These are phyloP conservation scores for Sapajus apella DNA, from an alignment of 2,113 vertebrate genomes.

Conservation along the genomic window DNA sequence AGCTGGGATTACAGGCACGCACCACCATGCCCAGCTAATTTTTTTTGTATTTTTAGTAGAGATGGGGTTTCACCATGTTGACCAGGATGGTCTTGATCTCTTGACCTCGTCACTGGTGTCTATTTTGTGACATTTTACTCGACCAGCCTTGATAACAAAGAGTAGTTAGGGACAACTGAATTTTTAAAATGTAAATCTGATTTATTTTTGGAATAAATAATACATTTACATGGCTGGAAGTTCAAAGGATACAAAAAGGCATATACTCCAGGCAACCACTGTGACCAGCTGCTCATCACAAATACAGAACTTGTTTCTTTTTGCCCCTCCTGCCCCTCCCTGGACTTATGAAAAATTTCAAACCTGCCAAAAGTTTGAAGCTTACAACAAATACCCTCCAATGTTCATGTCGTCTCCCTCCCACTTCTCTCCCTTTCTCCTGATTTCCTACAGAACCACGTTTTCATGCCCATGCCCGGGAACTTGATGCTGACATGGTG, in stretches of 20 bases:
- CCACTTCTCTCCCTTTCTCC: too few species aligned
- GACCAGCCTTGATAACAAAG: not conserved
- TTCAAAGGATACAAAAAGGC: constrained; percentile 42
- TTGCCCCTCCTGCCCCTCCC: not conserved
- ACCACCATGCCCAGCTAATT: too few species aligned
- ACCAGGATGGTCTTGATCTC: too few species aligned
- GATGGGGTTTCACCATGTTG: too few species aligned
- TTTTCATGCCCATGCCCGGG: not conserved
- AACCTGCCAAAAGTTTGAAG: not conserved
- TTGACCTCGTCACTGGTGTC: not conserved
- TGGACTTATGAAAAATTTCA: not conserved
- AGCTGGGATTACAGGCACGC: too few species aligned
- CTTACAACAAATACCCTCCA: accelerated
- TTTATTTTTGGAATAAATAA: constrained; percentile 68
- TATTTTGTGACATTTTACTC: not conserved
- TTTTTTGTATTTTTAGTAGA: too few species aligned
- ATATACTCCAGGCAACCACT: not conserved
- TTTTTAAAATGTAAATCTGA: constrained; percentile 46
- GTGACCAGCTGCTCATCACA: not conserved
- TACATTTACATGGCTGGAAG: constrained; percentile 49
- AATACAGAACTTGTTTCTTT: not conserved
- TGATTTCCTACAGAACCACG: not conserved
- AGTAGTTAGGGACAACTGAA: not conserved
- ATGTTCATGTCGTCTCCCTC: accelerated
- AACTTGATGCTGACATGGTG: accelerated